Conservation (phyloP, 2,797 vertebrate genomes). For the Petrocephalus sullivani region DNA sequence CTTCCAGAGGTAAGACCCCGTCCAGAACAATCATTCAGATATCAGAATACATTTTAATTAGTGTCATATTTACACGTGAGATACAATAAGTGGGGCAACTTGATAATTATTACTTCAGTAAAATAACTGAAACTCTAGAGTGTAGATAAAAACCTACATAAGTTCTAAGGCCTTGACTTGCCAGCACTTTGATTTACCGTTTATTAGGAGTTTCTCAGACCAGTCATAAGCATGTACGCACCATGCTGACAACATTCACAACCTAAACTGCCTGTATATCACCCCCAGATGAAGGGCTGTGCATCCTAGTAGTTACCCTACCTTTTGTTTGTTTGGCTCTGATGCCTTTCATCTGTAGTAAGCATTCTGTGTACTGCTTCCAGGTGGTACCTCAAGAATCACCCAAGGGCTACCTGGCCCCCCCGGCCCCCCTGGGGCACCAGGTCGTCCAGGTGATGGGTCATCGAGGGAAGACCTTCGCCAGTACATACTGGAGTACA, state of each 20-base stretch:
- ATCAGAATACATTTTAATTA: background rate
- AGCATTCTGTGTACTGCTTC: background rate
- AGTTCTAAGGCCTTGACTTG: background rate
- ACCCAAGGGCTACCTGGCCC: constrained; percentile 58
- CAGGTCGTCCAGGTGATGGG: constrained; percentile 53
- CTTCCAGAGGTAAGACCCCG: constrained; percentile 64
- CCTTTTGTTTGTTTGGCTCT: background rate
- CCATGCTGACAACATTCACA: background rate
- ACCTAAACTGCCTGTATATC: background rate
- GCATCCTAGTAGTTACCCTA: background rate
- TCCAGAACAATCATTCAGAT: background rate
- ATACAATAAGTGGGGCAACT: background rate
- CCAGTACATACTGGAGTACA: constrained; percentile 77
- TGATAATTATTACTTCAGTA: background rate
- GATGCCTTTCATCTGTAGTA: background rate
- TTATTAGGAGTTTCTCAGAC: background rate
- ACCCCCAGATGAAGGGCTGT: background rate
- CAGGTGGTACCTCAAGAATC: constrained; percentile 35
- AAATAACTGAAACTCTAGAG: background rate
- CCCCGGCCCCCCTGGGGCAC: constrained; percentile 67
- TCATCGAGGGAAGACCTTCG: constrained; percentile 66
- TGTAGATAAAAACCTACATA: background rate
- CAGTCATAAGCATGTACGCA: background rate
- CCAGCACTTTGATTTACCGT: background rate
- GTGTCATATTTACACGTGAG: background rate